Base-by-base conservation (phyloP, 2,888 invertebrate species). In the Chymomyza caudatula region DNA sequence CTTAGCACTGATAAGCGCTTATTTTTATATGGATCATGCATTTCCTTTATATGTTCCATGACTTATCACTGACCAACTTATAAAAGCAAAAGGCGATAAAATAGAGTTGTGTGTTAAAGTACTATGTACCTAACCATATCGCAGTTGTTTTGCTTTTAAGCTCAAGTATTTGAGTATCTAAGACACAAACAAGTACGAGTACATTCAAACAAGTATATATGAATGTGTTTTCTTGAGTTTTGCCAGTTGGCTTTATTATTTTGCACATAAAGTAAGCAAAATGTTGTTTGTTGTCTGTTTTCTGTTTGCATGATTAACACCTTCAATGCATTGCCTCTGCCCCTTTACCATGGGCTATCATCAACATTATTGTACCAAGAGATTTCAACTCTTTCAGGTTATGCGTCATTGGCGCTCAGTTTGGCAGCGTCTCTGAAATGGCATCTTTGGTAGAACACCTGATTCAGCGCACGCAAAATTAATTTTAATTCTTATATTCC, bases 31-130 rank as follows among this genome's bases (percentile, higher is more conserved):
- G 23, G 71, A 53, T 55, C 61, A 65, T 23, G 17, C 65, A 69
- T 66, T 78, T 78, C 85, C 76, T 78, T 65, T 76, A 6, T 49
- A 19, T 44, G 22, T 44, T 42, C 22, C 69, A n/a, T 6, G n/a
- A 42, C 65, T 77, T 65, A 78, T 75, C 67, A 62, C 42, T 80
- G 78, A 80, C 78, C 84, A 84, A 84, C 69, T 65, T 77, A 60
- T 61, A 54, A 37, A 37, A 37, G 29, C 29, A 37, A 37, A 37
- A 22, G 11, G 5, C 44, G 20, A 54, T 44, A 25, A 57, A 25
- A 20, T 2, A 19, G 17, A 25, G 25, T 37, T 37, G 2, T 37
- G 11, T 37, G 29, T 37, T 37, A 1, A 37, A 37, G 11, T 25
- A 25, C 6, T 25, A 3, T 11, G 68, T 19, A 52, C 58, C 43